Base-by-base conservation (phyloP, 2,888 invertebrate species). In the Smittia sp. region DNA sequence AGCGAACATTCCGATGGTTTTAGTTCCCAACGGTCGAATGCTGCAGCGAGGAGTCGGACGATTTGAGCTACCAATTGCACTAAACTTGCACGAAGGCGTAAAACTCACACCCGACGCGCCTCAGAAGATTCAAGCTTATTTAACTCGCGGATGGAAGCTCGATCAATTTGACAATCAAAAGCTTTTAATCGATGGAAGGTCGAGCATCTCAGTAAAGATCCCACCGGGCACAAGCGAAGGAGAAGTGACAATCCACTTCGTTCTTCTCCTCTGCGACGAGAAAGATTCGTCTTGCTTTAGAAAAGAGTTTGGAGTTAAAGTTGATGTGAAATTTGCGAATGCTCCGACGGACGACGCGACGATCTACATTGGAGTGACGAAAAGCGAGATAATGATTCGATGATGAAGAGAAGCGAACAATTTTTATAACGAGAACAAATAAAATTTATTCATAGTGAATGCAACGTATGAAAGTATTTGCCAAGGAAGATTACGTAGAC, bases 81-180 rank as follows among this genome's bases (percentile, higher is more conserved):
- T 87, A 0, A 77, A 77, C 32, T 83, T 86, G 58, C 77, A 80
- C 4, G 79, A 82, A 18, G 83, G 81, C 46, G 78, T 87, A 1
- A 84, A 85, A 77, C 80, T 87, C 52, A 86, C 85, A 6, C 76
- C 80, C 1, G 85, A 84, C 62, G 86, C 87, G 0, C 86, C 86
- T 1, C 87, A 88, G 77, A 84, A 80, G 75, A 69, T 69, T 32
- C 52, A 52, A 54, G 20, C 69, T 13, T 69, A 24, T 52, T 54
- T 69, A 27, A 25, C 9, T 11, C 52, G 54, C 1, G 32, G 32
- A 9, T 69, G 69, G 69, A 25, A 41, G 20, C 52, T 69, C 4
- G 69, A 69, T 11, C 41, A 18, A 1, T 69, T 69, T 15, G 69
- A 69, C 9, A 54, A 15, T 24, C 52, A 69, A 27, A 69, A 69